Evolutionary conservation across 2,888 invertebrate genomes (phyloP), one percentile per base, ranked within the genome.

Genomic region (Amphipoea lucens): DNA sequence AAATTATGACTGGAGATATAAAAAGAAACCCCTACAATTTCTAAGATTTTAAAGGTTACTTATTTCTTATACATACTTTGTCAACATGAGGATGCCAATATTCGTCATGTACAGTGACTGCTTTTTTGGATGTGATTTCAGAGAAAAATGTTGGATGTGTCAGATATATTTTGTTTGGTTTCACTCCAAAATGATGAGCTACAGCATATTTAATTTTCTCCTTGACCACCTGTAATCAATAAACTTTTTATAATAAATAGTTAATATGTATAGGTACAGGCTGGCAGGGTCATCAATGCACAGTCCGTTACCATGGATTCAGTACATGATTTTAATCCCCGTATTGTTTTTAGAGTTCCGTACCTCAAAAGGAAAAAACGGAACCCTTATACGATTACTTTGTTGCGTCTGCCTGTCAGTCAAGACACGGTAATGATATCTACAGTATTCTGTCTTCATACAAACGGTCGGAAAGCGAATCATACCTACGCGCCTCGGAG

Each of bases 141-240:
- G 99, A 99, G 94, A 99, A 98, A 93, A 99, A 99, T 76, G 98
- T 98, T n/a, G 99, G 99, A 92, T 98, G 98, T 11, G 99, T 98
- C 81, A 99, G 95, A 95, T 98, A 98, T 76, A 99, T 96, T 89
- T 97, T 97, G 67, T 97, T 96, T 1, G 97, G 95, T 79, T 97
- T 97, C 40, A 98, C 97, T 40, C 97, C 97, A 96, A 99, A 99
- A 90, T 98, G 97, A 89, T 98, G 97, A 6, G 98, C 98, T 78
- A 99, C 97, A 1, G 98, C 97, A 90, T 97, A 96, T 91, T 98
- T 98, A 82, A 99, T 98, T 96, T 98, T 98, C 62, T 97, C 97
- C 93, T 98, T 98, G 0, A 98, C 97, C 73, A 97, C 94, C 97
- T 98, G 96, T 82, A 92, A 69, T 51, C 14, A 51, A 63, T 42